These are phyloP conservation scores for Tipula unca DNA, from an alignment of 2,888 invertebrate genomes.

Conservation along the genomic window DNA sequence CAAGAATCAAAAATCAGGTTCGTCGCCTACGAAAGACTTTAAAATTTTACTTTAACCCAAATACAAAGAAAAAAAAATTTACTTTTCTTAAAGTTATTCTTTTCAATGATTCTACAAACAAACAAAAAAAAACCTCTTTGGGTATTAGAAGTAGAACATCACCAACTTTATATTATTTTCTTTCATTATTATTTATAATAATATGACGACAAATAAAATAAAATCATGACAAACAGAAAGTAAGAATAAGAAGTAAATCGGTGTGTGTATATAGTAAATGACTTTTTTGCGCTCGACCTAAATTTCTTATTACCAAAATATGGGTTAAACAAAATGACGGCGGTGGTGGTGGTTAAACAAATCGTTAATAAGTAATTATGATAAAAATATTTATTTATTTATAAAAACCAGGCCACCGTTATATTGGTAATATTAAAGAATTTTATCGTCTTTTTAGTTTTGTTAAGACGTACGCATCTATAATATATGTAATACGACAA, in stretches of 20 bases:
- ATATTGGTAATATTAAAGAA: not conserved
- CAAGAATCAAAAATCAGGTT: not conserved
- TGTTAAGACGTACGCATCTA: not conserved
- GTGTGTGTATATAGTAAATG: not conserved
- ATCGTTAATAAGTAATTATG: slow-evolving; percentile 18
- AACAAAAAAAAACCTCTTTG: not conserved
- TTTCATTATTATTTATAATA: not conserved
- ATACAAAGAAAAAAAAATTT: not conserved
- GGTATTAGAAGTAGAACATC: not conserved
- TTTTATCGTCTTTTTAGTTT: not conserved
- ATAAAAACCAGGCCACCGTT: slow-evolving; percentile 14
- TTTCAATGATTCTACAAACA: not conserved
- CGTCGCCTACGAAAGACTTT: slow-evolving; percentile 15
- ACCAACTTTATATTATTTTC: not conserved
- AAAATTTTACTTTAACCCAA: not conserved
- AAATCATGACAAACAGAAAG: not conserved
- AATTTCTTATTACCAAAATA: not conserved
- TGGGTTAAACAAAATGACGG: not conserved
- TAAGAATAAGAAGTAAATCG: not conserved
- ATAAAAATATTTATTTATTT: not conserved
- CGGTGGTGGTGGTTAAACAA: not conserved
- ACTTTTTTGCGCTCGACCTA: not conserved
- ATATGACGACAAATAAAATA: not conserved
- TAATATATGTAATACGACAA: not conserved
- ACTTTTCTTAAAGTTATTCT: not conserved